phyloP scores from a whole-genome alignment of 2,797 vertebrate genomes.

The Etheostoma perlongum region DNA sequence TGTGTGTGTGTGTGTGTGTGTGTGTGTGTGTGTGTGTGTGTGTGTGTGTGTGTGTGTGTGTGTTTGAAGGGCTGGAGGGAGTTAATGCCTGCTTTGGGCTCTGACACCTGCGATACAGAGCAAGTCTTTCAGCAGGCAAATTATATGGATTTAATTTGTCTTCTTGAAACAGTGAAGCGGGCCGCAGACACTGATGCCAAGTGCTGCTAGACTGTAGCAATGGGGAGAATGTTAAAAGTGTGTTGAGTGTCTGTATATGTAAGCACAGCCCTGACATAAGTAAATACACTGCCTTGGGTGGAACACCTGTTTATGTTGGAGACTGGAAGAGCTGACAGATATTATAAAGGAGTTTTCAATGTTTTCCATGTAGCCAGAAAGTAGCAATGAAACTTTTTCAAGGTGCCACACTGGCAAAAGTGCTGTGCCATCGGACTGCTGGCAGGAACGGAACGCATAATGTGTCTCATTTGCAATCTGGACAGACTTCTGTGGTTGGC shows the following conservation, averaged over 20 bases:
- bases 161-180: conserved; percentile 73
- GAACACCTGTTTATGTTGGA: conserved; percentile 85
- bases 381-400: conserved; percentile 73
- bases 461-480: conserved; percentile 78
- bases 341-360: conserved; percentile 78
- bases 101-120: conserved; percentile 80
- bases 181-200: conserved; percentile 70
- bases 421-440: conserved; percentile 64
- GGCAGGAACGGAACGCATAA: conserved; percentile 72
- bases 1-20: background rate
- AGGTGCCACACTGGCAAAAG: conserved; percentile 62
- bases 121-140: conserved; percentile 79
- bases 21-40: too few species aligned
- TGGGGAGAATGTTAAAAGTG: conserved; percentile 80
- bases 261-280: conserved; percentile 82
- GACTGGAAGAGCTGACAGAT: conserved; percentile 75
- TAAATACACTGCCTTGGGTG: conserved; percentile 80
- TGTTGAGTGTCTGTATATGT: conserved; percentile 83
- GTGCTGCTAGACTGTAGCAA: conserved; percentile 64
- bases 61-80: conserved; percentile 41
- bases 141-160: conserved; percentile 83
- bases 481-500: conserved; percentile 71
- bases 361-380: conserved; percentile 77
- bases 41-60: background rate
- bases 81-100: conserved; percentile 69